Conservation (phyloP, 2,888 invertebrate genomes). For the Fissipunctia ypsillon region DNA sequence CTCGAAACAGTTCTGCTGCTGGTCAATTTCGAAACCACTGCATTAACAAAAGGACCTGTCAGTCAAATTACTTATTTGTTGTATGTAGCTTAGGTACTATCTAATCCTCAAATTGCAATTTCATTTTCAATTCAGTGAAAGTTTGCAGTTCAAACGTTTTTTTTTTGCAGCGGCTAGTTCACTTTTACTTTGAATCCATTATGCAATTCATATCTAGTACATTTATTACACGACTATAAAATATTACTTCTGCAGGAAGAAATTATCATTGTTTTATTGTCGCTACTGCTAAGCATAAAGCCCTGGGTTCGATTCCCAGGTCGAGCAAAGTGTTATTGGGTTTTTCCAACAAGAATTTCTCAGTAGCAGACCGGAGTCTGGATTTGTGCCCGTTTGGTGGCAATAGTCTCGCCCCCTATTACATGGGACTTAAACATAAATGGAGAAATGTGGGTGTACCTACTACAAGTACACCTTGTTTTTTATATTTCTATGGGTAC, state of each 20-base stretch:
- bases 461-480: no score
- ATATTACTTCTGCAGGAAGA: background rate
- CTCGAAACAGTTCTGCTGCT: background rate
- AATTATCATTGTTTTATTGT: background rate
- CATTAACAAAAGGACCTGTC: constrained; percentile 16
- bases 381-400: background rate
- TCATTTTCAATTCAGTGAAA: constrained; percentile 55
- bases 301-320: background rate
- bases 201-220: constrained; percentile 24
- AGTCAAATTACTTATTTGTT: background rate
- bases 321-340: background rate
- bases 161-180: constrained; percentile 34
- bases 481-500: no score
- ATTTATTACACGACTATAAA: constrained; percentile 2
- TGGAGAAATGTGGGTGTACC: no score
- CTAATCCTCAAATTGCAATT: constrained; percentile 20
- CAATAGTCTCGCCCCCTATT: background rate
- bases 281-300: no score
- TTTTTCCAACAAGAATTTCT: background rate
- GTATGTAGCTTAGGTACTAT: background rate
- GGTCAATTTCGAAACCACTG: background rate
- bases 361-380: background rate
- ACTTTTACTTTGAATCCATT: constrained; percentile 61
- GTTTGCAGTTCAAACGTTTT: constrained; percentile 36
- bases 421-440: background rate